These are phyloP conservation scores for Lagopus leucura DNA, from an alignment of 2,113 vertebrate genomes.

Conservation along the genomic window DNA sequence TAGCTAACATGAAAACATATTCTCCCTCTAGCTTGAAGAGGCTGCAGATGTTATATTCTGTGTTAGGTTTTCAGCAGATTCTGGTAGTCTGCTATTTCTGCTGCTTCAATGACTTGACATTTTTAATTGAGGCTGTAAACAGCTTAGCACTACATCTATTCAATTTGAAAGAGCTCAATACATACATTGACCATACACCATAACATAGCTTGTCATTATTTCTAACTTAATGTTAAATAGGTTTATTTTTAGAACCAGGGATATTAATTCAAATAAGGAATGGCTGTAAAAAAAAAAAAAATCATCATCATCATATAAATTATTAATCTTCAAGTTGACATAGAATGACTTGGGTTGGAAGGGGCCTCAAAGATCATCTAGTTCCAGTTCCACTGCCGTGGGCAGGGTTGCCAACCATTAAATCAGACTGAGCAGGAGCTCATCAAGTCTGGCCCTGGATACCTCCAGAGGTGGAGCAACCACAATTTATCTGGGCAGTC, in stretches of 20 bases:
- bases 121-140: background rate
- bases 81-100: background rate
- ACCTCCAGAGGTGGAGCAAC: too few species aligned
- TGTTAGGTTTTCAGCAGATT: background rate
- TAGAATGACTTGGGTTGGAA: too few species aligned
- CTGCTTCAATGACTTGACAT: background rate
- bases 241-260: background rate
- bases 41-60: background rate
- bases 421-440: too few species aligned
- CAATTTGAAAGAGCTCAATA: background rate
- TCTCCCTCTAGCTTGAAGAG: background rate
- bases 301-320: background rate
- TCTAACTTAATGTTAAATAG: background rate
- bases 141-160: background rate
- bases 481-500: background rate
- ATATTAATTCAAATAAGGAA: background rate
- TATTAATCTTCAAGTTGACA: background rate
- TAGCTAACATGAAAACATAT: conserved; percentile 9
- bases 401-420: too few species aligned
- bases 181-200: background rate
- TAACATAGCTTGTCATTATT: background rate
- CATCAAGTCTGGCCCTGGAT: too few species aligned
- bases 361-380: too few species aligned
- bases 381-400: too few species aligned
- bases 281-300: background rate